Evolutionary conservation across 2,113 vertebrate genomes (phyloP), one percentile per base, ranked within the genome.

Genomic region (Chionis minor): DNA sequence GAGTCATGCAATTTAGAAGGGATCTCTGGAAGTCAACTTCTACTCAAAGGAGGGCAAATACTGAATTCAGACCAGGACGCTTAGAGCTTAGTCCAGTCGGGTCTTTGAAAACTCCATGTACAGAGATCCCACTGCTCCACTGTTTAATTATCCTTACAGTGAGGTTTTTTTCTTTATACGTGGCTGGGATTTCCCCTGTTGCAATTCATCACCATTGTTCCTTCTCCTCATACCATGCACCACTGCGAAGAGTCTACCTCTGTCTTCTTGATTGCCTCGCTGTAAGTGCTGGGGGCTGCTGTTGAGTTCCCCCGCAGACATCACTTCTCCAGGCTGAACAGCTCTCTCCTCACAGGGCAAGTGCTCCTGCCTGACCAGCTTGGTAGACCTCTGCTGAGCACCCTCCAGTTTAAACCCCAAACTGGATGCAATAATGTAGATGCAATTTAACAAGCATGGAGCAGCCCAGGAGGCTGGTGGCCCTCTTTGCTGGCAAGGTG

Each of bases 361-460:
- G 33, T 13, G n/a, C 3, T 88, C 17, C 45, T 71, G 18, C 33
- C 44, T 65, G 40, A 61, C 22, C 22, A 38, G 11, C 23, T 12
- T 38, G 23, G 40, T 9, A 65, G 19, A 23, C 22, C 1, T 32
- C 49, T 77, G n/a, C 44, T 44, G 30, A 81, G 54, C 26, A 18
- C 9, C 14, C 18, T 45, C 24, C 52, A n/a, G 13, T 56, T 85
- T 45, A 83, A 63, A 19, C 1, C 3, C 24, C 0, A 2, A 71
- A 44, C 7, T 35, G 33, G 14, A 56, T 23, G 44, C 24, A n/a
- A 8, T 22, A 59, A 59, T 30, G 19, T 28, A 28, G 9, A 21
- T 6, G 11, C 0, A 0, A 28, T 73, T 77, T 66, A n/a, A 33
- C 27, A 61, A 51, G n/a, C 2, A 19, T 3, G 59, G 40, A 93